These are phyloP conservation scores for Anthrax anthrax DNA, from an alignment of 2,888 invertebrate genomes.

Conservation along the genomic window DNA sequence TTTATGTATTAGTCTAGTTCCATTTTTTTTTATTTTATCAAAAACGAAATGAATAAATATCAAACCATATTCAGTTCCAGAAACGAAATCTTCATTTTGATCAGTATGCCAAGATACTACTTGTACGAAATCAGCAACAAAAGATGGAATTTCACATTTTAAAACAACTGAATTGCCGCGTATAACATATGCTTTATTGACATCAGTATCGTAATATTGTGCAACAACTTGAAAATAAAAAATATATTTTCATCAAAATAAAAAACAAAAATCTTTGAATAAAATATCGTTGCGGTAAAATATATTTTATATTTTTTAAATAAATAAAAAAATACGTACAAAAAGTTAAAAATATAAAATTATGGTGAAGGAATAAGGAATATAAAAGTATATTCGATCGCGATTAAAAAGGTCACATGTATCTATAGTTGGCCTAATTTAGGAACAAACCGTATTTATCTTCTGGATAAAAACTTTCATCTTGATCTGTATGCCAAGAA, in stretches of 20 bases:
- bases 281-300: no score
- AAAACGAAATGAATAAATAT: constrained; percentile 7
- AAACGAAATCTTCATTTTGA: constrained; percentile 32
- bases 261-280: background rate
- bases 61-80: constrained; percentile 35
- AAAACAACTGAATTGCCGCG: constrained; percentile 75
- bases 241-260: constrained; percentile 16
- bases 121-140: constrained; percentile 81
- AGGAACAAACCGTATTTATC: constrained; percentile 35
- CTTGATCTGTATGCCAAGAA: constrained; percentile 68
- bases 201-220: constrained; percentile 81
- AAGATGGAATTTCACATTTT: constrained; percentile 83
- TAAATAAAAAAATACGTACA: no score
- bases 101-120: constrained; percentile 80
- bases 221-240: constrained; percentile 51
- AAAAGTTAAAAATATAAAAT: no score
- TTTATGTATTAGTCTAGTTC: no score
- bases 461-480: constrained; percentile 33
- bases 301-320: no score
- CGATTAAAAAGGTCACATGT: no score
- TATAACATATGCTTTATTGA: constrained; percentile 82
- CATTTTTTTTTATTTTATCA: no score
- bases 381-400: no score
- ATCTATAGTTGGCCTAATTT: no score
- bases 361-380: no score